Evolutionary conservation across 1,140 invertebrate genomes (phyloP).

Genomic region (Hesperophylax magnus): DNA sequence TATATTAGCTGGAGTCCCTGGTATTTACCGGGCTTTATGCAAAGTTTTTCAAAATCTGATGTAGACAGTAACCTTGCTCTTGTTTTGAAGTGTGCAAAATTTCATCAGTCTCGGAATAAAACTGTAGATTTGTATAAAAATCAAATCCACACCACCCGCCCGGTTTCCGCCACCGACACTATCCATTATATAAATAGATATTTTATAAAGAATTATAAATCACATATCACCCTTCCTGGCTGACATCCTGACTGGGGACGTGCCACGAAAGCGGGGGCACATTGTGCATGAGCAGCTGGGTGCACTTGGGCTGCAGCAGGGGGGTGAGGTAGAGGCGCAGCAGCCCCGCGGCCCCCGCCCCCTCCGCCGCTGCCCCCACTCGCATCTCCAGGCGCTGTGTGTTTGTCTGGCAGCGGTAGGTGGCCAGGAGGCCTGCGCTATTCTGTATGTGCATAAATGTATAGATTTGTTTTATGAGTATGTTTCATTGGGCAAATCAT

Average conservation of each 20-base stretch:
- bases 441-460: constrained; percentile 13
- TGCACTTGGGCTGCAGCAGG: constrained; percentile 83
- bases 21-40: too few species aligned
- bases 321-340: constrained; percentile 87
- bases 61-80: too few species aligned
- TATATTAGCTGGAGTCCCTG: too few species aligned
- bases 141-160: too few species aligned
- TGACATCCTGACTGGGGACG: constrained; percentile 76
- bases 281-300: constrained; percentile 77
- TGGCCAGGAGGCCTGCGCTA: constrained; percentile 82
- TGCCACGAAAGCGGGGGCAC: constrained; percentile 86
- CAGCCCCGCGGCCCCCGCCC: constrained; percentile 75
- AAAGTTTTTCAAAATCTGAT: too few species aligned
- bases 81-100: too few species aligned
- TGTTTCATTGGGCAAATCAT: too few species aligned
- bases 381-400: constrained; percentile 88
- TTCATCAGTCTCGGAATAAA: too few species aligned
- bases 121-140: too few species aligned
- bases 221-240: constrained; percentile 62
- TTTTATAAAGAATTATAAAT: neutral
- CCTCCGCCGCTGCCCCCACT: constrained; percentile 81
- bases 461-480: too few species aligned
- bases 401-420: constrained; percentile 89
- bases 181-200: too few species aligned
- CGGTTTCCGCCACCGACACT: too few species aligned